Conservation (phyloP, 2,113 vertebrate genomes). For the Bufo bufo region DNA sequence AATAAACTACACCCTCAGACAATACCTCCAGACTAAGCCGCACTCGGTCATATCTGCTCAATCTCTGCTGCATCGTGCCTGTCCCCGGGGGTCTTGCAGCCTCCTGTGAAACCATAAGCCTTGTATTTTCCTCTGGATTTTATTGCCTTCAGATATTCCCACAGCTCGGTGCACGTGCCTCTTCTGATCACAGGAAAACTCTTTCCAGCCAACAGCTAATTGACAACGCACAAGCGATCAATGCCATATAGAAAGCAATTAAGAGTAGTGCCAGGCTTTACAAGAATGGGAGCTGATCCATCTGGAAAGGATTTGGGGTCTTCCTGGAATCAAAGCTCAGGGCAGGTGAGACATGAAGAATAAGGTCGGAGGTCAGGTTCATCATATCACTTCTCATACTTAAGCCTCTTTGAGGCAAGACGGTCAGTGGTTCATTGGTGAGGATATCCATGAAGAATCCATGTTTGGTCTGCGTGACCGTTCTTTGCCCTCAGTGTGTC, state of each 20-base stretch:
- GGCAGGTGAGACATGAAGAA: background rate
- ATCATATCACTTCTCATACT: background rate
- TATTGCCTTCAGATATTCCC: slow-evolving; percentile 31
- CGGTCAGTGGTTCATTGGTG: no score
- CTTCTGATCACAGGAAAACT: slow-evolving; percentile 49
- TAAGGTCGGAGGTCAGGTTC: background rate
- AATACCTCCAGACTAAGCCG: background rate
- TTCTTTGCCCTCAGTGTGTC: no score
- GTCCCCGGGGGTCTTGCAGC: background rate
- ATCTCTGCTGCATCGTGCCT: background rate
- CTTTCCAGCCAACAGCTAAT: slow-evolving; percentile 65
- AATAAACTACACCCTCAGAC: background rate
- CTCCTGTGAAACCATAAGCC: background rate
- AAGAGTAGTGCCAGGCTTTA: slow-evolving; percentile 15
- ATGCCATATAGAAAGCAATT: slow-evolving; percentile 51
- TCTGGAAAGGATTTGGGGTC: slow-evolving; percentile 38
- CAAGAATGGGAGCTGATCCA: slow-evolving; percentile 29
- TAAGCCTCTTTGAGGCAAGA: no score
- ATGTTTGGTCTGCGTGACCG: no score
- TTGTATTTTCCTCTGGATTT: slow-evolving; percentile 9
- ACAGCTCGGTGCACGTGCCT: background rate
- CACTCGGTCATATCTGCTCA: background rate
- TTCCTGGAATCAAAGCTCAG: slow-evolving; percentile 28
- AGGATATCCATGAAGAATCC: no score
- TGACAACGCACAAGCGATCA: slow-evolving; percentile 62